Evolutionary conservation across 2,888 invertebrate genomes (phyloP).

Genomic region (Xestoiulus laeticollis): DNA sequence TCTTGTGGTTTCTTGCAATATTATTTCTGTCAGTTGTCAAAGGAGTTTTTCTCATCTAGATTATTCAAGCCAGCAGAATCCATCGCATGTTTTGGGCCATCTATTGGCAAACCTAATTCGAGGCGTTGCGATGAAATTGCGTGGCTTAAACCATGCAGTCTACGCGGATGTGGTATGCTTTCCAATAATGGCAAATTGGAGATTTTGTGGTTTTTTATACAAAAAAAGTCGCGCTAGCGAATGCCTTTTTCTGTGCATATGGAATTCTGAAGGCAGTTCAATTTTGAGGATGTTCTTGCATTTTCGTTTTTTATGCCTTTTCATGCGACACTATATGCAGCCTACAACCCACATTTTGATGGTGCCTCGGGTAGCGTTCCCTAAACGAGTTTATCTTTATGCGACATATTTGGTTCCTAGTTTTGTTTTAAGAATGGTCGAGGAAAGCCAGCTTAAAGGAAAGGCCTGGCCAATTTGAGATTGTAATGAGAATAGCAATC

Average conservation of each 20-base stretch:
- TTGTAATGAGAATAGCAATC: neutral
- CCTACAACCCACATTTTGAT: neutral
- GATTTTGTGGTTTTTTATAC: neutral
- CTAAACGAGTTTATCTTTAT: slow-evolving; percentile 27
- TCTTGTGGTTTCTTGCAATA: slow-evolving; percentile 30
- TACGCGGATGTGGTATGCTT: slow-evolving; percentile 7
- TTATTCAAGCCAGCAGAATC: neutral
- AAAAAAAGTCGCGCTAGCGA: neutral
- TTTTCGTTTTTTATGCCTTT: slow-evolving; percentile 23
- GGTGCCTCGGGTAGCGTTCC: neutral
- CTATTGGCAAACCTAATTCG: slow-evolving; percentile 40
- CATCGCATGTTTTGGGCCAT: slow-evolving; percentile 36
- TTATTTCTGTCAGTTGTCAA: slow-evolving; percentile 40
- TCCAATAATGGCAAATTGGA: slow-evolving; percentile 43
- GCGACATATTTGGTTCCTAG: neutral
- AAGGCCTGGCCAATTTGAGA: neutral
- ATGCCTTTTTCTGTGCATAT: slow-evolving; percentile 14
- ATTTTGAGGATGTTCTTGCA: neutral
- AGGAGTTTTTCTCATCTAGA: slow-evolving; percentile 16
- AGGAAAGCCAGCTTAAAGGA: neutral
- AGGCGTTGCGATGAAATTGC: slow-evolving; percentile 33
- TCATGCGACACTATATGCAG: slow-evolving; percentile 21
- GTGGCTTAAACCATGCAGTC: neutral
- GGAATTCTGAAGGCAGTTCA: slow-evolving; percentile 38
- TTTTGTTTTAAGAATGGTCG: neutral